Conservation (phyloP, 2,113 vertebrate species). For the Arizona elegans region DNA sequence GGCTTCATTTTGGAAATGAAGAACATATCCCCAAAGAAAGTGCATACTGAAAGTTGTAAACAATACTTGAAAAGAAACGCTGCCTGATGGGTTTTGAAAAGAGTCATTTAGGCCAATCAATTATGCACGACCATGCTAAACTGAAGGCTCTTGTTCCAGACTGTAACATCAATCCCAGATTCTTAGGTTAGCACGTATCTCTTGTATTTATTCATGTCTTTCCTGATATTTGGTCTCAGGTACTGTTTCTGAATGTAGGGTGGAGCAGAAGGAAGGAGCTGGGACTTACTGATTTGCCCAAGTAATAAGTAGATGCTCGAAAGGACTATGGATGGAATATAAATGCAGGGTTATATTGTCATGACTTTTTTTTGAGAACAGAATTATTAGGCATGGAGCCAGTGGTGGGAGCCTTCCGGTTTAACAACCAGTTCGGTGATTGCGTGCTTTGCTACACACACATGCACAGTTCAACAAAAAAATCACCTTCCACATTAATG, state of each 20-base stretch:
- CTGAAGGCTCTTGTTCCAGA: background rate
- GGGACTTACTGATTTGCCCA: background rate
- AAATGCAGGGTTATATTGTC: background rate
- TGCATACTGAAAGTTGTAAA: background rate
- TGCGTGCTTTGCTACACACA: too few relatives aligned
- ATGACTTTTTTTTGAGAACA: background rate
- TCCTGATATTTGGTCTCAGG: background rate
- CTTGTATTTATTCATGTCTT: background rate
- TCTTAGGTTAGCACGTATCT: background rate
- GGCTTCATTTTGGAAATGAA: background rate
- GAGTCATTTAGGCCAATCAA: slow-evolving; percentile 7
- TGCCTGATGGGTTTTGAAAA: background rate
- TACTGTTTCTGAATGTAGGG: background rate
- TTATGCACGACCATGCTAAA: background rate
- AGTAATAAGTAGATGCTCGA: background rate
- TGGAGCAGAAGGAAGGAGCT: background rate
- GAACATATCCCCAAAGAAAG: background rate
- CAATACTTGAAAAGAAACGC: background rate
- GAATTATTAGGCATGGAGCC: background rate
- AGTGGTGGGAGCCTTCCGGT: too few relatives aligned
- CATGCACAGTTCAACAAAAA: too few relatives aligned
- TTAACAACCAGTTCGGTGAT: too few relatives aligned
- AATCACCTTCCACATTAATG: too few relatives aligned
- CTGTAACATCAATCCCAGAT: background rate
- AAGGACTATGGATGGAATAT: background rate